These are phyloP conservation scores for Macropus fuliginosus DNA, from an alignment of 2,797 vertebrate genomes.

Conservation along the genomic window DNA sequence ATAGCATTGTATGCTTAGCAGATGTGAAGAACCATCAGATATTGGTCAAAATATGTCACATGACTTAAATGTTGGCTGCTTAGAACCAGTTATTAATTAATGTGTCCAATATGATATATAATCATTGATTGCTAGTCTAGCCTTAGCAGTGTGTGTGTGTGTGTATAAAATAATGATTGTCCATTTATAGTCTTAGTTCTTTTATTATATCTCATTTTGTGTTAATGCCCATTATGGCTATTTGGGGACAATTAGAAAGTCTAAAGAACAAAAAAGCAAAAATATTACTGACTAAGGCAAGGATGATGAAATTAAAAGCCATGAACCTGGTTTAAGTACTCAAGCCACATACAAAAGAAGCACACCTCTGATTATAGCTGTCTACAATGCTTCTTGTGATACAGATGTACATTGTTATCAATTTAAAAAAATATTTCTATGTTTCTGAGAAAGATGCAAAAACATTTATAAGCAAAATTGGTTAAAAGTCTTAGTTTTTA, in stretches of 20 bases:
- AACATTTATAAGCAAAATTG: neutral
- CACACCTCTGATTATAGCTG: neutral
- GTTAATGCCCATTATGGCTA: neutral
- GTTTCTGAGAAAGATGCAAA: neutral
- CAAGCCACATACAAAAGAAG: neutral
- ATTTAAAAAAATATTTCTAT: neutral
- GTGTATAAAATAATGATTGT: neutral
- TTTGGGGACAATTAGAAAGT: neutral
- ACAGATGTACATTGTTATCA: neutral
- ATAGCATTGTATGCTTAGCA: neutral
- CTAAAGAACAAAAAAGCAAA: neutral
- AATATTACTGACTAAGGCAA: neutral
- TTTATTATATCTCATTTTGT: neutral
- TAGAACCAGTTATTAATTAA: neutral
- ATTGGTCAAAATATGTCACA: neutral
- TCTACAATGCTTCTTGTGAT: neutral
- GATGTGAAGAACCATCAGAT: neutral
- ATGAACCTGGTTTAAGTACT: neutral
- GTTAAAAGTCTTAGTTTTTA: neutral
- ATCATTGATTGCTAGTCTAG: neutral
- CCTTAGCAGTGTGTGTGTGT: neutral
- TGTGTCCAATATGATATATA: neutral
- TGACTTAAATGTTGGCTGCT: neutral
- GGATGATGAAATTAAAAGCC: neutral
- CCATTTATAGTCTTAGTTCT: neutral